phyloP scores from a whole-genome alignment of 2,888 invertebrate genomes.

The Andrena fulva region DNA sequence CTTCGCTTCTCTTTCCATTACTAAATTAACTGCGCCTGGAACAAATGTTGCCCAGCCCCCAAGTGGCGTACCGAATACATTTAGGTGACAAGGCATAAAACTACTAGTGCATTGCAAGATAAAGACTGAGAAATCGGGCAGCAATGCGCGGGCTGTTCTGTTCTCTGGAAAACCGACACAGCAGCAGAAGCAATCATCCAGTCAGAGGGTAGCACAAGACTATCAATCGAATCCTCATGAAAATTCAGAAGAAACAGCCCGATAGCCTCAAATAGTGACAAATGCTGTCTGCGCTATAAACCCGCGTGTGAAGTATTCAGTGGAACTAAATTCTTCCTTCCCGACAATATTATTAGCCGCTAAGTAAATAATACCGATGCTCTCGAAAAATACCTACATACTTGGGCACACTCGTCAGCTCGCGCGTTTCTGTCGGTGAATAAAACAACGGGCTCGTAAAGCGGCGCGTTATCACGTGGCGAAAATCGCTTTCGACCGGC shows the following conservation, averaged over 20 bases:
- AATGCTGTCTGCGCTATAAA: not conserved
- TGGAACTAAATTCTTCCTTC: conserved; percentile 9
- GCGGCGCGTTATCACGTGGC: conserved; percentile 43
- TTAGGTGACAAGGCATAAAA: conserved; percentile 34
- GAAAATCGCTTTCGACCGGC: conserved; percentile 3
- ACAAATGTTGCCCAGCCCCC: conserved; percentile 8
- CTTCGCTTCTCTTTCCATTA: conserved; percentile 19
- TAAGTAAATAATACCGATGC: conserved; percentile 27
- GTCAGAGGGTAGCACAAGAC: too few relatives aligned
- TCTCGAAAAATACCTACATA: conserved; percentile 13
- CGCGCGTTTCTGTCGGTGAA: conserved; percentile 29
- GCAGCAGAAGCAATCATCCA: too few relatives aligned
- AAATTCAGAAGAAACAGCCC: conserved; percentile 1
- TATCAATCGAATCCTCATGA: too few relatives aligned
- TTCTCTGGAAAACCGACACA: not conserved
- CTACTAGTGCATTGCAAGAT: conserved; percentile 17
- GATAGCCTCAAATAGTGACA: not conserved
- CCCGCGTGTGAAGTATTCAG: conserved; percentile 18
- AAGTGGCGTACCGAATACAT: not conserved
- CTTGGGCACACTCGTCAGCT: conserved; percentile 30
- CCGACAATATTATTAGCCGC: conserved; percentile 8
- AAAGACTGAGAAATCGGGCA: conserved; percentile 2
- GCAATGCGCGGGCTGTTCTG: conserved; percentile 16
- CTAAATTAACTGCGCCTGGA: conserved; percentile 37
- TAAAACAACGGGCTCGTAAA: conserved; percentile 51